These are phyloP conservation scores for Sminthurinus signatus DNA, from an alignment of 1,140 invertebrate genomes.

Conservation along the genomic window DNA sequence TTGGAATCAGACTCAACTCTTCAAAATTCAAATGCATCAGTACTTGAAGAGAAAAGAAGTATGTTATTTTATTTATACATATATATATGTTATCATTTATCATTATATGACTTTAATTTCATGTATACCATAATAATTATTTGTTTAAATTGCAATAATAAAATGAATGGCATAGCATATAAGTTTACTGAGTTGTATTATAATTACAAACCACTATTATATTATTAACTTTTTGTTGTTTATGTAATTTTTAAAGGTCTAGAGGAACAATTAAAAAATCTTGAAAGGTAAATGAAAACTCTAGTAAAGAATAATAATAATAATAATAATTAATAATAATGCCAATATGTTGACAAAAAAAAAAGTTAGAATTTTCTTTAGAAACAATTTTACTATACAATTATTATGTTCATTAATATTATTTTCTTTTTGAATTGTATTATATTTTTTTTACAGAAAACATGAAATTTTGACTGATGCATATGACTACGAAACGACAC, in stretches of 20 bases:
- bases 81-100: neutral
- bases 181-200: too few relatives aligned
- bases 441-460: conserved; percentile 4
- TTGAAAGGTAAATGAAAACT: conserved; percentile 20
- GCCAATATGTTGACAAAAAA: too few relatives aligned
- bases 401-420: too few relatives aligned
- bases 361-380: too few relatives aligned
- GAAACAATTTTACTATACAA: too few relatives aligned
- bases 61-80: neutral
- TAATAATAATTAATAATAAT: too few relatives aligned
- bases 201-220: too few relatives aligned
- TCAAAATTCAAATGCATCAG: neutral
- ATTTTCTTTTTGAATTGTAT: too few relatives aligned
- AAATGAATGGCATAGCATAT: too few relatives aligned
- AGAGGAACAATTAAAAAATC: conserved; percentile 23
- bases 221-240: neutral
- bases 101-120: neutral
- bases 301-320: too few relatives aligned
- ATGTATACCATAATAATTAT: too few relatives aligned
- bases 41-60: conserved; percentile 20
- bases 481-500: conserved; percentile 37
- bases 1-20: conserved; percentile 14
- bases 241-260: conserved; percentile 25
- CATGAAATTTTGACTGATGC: conserved; percentile 33
- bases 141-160: too few relatives aligned